Evolutionary conservation across 2,113 vertebrate species (phyloP), one percentile per base, ranked within the genome.

Genomic region (Otus sunia): DNA sequence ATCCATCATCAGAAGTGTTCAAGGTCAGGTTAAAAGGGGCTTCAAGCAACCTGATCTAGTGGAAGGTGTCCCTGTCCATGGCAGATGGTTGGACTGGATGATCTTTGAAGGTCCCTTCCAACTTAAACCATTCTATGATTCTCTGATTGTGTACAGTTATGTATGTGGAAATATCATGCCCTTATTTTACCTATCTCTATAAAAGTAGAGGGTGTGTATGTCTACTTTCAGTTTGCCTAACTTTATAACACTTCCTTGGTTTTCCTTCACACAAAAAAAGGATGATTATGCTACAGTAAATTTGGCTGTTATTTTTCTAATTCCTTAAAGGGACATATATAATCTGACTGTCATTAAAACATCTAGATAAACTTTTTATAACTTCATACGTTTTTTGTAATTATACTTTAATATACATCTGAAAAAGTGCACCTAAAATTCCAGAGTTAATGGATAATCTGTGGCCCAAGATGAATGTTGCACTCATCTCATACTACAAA

Each of bases 21-120:
- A 30, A 29, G 36, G 30, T 6, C 19, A 45, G 45, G 18, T 0
- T 89, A 58, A 69, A 72, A 0, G 0, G 16, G 14, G 10, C 19
- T 76, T 37, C 13, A n/a, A 63, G 9, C 36, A 37, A 0, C 30
- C 13, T 49, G 43, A 7, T 14, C 0, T 1, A 2, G 55, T 29
- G 29, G 34, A 19, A 84, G 15, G 3, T 6, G 7, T 49, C 22
- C 22, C 55, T 84, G 37, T 6, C 22, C 2, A 1, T 59, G 20
- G 34, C 0, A 1, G 4, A 19, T 4, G 11, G 10, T 66, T 37
- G 7, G 36, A 15, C 25, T 39, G 29, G 36, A 15, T 84, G n/a
- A 15, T 39, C 8, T 43, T 32, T 75, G 30, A 36, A 74, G 18
- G 4, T 64, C 16, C 17, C 12, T 72, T 50, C 52, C 47, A 50